These are phyloP conservation scores for Chiloscyllium plagiosum DNA, from an alignment of 2,113 vertebrate genomes.

Conservation along the genomic window DNA sequence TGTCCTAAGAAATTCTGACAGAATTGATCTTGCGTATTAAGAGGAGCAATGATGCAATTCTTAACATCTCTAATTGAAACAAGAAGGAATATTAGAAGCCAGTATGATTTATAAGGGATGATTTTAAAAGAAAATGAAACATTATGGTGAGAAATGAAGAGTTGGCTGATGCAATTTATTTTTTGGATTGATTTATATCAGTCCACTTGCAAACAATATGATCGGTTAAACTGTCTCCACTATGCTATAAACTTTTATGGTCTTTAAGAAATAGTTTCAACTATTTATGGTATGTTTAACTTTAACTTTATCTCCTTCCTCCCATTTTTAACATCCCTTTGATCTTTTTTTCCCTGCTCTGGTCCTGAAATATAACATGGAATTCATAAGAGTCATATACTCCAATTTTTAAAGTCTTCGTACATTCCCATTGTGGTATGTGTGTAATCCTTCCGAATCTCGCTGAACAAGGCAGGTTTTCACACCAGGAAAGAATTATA, in stretches of 20 bases:
- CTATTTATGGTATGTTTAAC: background rate
- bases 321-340: background rate
- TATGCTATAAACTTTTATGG: background rate
- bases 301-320: background rate
- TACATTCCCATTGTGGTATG: background rate
- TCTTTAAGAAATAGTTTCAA: background rate
- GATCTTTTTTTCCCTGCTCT: background rate
- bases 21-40: background rate
- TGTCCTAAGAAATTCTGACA: background rate
- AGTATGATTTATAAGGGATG: background rate
- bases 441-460: background rate
- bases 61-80: too few relatives aligned
- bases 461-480: background rate
- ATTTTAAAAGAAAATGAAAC: background rate
- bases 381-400: background rate
- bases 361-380: background rate
- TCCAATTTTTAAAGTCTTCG: background rate
- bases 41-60: background rate
- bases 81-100: background rate
- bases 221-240: background rate
- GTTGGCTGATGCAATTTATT: background rate
- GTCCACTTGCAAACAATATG: too few relatives aligned
- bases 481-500: too few relatives aligned
- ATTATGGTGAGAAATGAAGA: background rate
- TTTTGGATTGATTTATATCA: background rate